A percentile compares a stretch with the other conserved stretches of the same genome.
phyloP scores from a whole-genome alignment of 2,888 invertebrate genomes.

The Anaspis maculata region DNA sequence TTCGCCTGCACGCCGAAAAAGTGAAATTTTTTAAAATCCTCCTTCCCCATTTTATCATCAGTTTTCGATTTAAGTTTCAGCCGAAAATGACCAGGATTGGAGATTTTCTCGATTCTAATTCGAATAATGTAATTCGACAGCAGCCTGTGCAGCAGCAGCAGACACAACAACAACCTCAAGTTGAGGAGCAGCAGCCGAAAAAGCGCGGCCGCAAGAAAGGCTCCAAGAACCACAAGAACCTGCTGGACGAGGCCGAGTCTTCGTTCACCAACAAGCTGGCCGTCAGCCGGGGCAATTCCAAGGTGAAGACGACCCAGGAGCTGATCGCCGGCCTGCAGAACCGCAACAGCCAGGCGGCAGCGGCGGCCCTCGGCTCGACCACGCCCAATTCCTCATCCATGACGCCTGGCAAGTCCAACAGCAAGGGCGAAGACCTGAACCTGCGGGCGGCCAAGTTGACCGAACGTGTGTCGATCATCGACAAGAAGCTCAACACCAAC shows the following conservation, averaged over 20 bases:
- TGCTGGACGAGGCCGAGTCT: conserved; percentile 47
- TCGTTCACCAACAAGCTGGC: conserved; percentile 50
- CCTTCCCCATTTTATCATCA: no score
- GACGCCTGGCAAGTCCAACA: neutral
- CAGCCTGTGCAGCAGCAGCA: no score
- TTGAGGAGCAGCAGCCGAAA: conserved; percentile 43
- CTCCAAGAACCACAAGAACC: conserved; percentile 47
- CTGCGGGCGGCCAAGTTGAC: conserved; percentile 40
- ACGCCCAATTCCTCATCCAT: conserved; percentile 6
- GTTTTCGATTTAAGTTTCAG: no score
- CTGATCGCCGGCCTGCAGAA: conserved; percentile 66
- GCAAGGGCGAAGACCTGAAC: conserved; percentile 34
- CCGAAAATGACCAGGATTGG: no score
- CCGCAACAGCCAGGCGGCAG: no score
- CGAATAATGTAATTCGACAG: no score
- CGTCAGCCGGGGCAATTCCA: conserved; percentile 50
- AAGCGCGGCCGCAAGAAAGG: conserved; percentile 54
- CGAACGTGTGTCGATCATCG: conserved; percentile 39
- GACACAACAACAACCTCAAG: conserved; percentile 35
- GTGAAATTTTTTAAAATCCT: no score
- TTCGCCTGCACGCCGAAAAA: no score
- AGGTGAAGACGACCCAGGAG: conserved; percentile 72
- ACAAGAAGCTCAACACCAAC: conserved; percentile 38
- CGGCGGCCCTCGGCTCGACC: conserved; percentile 16
- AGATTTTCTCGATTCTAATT: no score